Percentiles rank a stretch among this genome's conserved stretches.
phyloP scores from a whole-genome alignment of 2,888 invertebrate genomes.

The Crossocerus cetratus region DNA sequence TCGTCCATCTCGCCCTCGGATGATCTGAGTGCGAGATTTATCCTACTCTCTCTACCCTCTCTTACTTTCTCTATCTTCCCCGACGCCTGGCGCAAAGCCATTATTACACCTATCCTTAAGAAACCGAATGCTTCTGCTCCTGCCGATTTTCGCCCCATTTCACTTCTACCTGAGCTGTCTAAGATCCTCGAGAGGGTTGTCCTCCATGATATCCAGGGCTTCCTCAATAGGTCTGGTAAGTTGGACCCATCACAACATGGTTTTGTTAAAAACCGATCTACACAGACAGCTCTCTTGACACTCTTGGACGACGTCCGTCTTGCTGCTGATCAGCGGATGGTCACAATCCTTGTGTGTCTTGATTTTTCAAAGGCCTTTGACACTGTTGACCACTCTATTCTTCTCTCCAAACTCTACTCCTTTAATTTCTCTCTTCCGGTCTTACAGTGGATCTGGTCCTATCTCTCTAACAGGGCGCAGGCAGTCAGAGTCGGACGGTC shows the following conservation, averaged over 20 bases:
- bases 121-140: slow-evolving; percentile 22
- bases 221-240: slow-evolving; percentile 47
- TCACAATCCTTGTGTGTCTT: no score
- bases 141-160: no score
- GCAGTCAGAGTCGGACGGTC: no score
- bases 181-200: slow-evolving; percentile 51
- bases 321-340: no score
- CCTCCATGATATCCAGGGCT: slow-evolving; percentile 40
- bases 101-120: slow-evolving; percentile 57
- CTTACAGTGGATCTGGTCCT: no score
- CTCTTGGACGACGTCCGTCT: slow-evolving; percentile 59
- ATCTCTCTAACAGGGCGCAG: no score
- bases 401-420: no score
- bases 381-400: no score
- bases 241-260: slow-evolving; percentile 59
- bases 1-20: no score
- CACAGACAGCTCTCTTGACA: slow-evolving; percentile 57
- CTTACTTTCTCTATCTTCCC: slow-evolving; percentile 40
- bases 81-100: slow-evolving; percentile 52
- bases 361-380: no score
- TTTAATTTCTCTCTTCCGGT: no score
- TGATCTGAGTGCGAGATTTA: no score
- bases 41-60: neutral
- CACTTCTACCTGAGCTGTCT: slow-evolving; percentile 50
- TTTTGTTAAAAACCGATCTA: slow-evolving; percentile 53